These are phyloP conservation scores for Agriopis aurantiaria DNA, from an alignment of 2,888 invertebrate genomes.

Conservation along the genomic window DNA sequence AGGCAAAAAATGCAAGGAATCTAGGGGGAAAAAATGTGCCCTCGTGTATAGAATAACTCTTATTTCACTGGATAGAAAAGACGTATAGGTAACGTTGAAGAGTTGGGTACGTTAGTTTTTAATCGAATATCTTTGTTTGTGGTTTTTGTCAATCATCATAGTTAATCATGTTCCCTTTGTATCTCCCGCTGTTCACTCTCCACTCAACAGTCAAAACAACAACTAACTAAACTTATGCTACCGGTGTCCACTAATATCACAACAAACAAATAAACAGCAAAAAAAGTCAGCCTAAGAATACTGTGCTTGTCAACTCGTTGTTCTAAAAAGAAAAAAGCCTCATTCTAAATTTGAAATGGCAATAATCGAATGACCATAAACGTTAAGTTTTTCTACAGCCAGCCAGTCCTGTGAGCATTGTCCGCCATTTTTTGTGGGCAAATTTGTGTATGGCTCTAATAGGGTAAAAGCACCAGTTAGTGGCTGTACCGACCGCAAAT, in stretches of 20 bases:
- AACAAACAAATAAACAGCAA: conserved; percentile 11
- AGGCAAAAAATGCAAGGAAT: no score
- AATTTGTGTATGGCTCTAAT: conserved; percentile 58
- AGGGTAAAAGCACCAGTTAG: conserved; percentile 65
- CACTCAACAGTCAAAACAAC: conserved; percentile 12
- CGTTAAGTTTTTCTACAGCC: conserved; percentile 41
- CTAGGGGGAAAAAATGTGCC: no score
- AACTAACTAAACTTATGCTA: background rate
- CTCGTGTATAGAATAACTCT: no score
- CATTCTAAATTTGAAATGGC: conserved; percentile 40
- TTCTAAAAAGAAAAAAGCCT: conserved; percentile 10
- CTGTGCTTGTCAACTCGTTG: conserved; percentile 13
- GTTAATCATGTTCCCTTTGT: background rate
- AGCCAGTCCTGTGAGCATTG: conserved; percentile 28
- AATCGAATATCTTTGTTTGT: no score
- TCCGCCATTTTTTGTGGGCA: conserved; percentile 41
- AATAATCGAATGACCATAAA: conserved; percentile 32
- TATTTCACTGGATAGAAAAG: no score
- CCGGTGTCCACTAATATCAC: conserved; percentile 13
- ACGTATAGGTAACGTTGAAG: no score
- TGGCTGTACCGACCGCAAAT: conserved; percentile 79
- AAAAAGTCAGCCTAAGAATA: background rate
- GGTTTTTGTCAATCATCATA: no score
- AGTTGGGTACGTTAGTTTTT: no score
- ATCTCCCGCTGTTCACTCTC: conserved; percentile 45